Percentiles rank a stretch among this genome's conserved stretches.
phyloP scores from a whole-genome alignment of 2,113 vertebrate species.

The Drymodes brunneopygia region DNA sequence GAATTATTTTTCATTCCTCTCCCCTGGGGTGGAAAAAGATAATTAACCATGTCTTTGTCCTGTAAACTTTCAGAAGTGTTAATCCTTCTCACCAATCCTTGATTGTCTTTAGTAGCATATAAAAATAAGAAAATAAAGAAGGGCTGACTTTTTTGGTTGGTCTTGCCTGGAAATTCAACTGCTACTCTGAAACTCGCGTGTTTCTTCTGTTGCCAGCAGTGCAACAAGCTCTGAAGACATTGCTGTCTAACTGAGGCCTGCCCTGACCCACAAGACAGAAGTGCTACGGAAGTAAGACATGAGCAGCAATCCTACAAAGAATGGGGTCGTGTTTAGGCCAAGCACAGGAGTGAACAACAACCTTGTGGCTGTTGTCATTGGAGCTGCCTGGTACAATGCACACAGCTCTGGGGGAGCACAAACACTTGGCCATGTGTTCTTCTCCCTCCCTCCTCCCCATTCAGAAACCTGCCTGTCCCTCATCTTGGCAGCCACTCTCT shows the following conservation, averaged over 20 bases:
- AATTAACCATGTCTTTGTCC: too few relatives aligned
- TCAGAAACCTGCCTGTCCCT: not conserved
- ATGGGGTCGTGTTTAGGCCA: not conserved
- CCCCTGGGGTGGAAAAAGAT: too few relatives aligned
- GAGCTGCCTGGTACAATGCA: not conserved
- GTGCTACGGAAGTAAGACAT: not conserved
- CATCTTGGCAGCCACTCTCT: not conserved
- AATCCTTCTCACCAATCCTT: too few relatives aligned
- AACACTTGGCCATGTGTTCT: not conserved
- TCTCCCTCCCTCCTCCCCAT: not conserved
- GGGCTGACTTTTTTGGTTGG: too few relatives aligned
- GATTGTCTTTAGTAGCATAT: too few relatives aligned
- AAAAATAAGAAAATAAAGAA: too few relatives aligned
- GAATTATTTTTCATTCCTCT: too few relatives aligned
- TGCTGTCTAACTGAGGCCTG: not conserved
- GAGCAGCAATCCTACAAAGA: not conserved
- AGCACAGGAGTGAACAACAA: not conserved
- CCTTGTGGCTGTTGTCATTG: not conserved
- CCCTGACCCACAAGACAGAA: not conserved
- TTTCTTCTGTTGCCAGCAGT: too few relatives aligned
- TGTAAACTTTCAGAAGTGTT: too few relatives aligned
- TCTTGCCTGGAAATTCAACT: too few relatives aligned
- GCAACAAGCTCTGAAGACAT: not conserved
- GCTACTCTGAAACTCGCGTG: too few relatives aligned
- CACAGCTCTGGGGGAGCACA: fast-evolving